A percentile compares a stretch with the other conserved stretches of the same genome.
Conservation (phyloP, 2,113 vertebrate genomes). For the Albula goreensis region DNA sequence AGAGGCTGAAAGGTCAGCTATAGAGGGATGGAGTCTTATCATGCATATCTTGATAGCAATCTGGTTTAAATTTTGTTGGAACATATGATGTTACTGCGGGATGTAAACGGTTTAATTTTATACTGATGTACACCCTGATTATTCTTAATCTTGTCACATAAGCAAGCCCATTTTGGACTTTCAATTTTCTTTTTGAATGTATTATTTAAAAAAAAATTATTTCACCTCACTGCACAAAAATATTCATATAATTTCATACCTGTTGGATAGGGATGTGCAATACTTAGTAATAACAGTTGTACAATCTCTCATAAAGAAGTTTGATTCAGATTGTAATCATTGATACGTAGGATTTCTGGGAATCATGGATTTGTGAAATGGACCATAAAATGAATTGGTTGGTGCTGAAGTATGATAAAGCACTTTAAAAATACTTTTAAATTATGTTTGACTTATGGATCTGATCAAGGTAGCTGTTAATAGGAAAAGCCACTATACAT, state of each 20-base stretch:
- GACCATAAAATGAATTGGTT: not conserved
- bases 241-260: too few relatives aligned
- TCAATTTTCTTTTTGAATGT: too few relatives aligned
- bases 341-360: not conserved
- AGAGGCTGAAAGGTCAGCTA: not conserved
- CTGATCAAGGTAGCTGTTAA: not conserved
- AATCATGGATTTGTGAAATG: conserved; percentile 8
- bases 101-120: too few relatives aligned
- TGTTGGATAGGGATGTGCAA: too few relatives aligned
- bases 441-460: not conserved
- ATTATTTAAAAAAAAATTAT: too few relatives aligned
- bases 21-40: not conserved
- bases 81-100: too few relatives aligned
- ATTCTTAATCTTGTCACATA: too few relatives aligned
- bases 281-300: not conserved
- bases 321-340: not conserved
- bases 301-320: not conserved
- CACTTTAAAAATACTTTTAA: not conserved
- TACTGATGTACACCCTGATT: too few relatives aligned
- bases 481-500: not conserved
- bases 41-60: too few relatives aligned
- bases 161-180: too few relatives aligned
- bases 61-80: too few relatives aligned
- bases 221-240: too few relatives aligned
- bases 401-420: not conserved